Evolutionary conservation across 2,797 vertebrate genomes (phyloP).

Genomic region (Galaxias olidus): DNA sequence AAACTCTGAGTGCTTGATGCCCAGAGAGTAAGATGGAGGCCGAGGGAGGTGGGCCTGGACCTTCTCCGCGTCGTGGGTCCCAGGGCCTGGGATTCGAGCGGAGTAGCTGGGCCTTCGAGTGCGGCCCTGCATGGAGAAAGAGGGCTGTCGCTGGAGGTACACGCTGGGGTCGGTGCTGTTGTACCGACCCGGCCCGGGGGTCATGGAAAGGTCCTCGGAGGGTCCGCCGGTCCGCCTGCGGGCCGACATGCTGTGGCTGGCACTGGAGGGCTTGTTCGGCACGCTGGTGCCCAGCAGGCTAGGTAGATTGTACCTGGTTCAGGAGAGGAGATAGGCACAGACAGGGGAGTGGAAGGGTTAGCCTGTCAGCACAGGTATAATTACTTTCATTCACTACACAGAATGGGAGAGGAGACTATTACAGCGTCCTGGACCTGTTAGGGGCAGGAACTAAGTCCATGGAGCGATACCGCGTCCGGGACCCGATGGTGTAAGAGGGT

Average conservation of each 20-base stretch:
- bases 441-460: constrained; percentile 79
- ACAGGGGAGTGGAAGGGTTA: no score
- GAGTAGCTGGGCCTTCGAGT: constrained; percentile 54
- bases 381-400: neutral
- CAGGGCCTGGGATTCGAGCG: constrained; percentile 76
- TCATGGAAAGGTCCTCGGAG: constrained; percentile 77
- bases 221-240: constrained; percentile 62
- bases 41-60: constrained; percentile 67
- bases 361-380: no score
- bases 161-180: constrained; percentile 75
- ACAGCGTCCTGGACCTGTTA: constrained; percentile 76
- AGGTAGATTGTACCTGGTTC: constrained; percentile 82
- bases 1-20: constrained; percentile 81
- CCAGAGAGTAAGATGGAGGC: constrained; percentile 81
- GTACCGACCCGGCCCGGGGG: constrained; percentile 83
- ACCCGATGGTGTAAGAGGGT: constrained; percentile 83
- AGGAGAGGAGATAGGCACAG: constrained; percentile 3
- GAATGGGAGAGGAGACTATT: no score
- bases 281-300: constrained; percentile 77
- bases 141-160: constrained; percentile 77
- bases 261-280: constrained; percentile 78
- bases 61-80: constrained; percentile 81
- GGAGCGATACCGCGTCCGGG: constrained; percentile 75
- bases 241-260: constrained; percentile 75
- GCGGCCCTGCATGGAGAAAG: constrained; percentile 85